Percentiles rank a stretch among this genome's conserved stretches.
These are phyloP conservation scores for Diplosoma virens DNA, from an alignment of 23 tunicate genomes.

Conservation along the genomic window DNA sequence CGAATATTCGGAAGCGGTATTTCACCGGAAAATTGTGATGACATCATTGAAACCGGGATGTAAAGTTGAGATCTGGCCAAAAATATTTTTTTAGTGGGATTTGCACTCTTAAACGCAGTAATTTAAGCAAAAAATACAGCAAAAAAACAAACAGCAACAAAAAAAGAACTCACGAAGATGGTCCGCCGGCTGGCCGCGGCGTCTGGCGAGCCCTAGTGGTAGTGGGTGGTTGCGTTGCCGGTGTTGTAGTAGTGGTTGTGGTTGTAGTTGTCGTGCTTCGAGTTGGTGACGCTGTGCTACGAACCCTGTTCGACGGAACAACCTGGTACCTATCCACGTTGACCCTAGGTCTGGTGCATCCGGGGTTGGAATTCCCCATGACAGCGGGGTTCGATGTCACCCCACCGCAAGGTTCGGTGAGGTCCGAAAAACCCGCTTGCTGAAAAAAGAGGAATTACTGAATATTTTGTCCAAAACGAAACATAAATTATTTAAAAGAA, in stretches of 20 bases:
- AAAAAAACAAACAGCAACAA: too few relatives aligned
- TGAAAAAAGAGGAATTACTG: conserved; percentile 7
- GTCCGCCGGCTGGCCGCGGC: too few relatives aligned
- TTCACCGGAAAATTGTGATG: conserved; percentile 58
- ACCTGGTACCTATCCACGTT: background rate
- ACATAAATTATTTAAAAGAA: background rate
- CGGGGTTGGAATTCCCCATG: conserved; percentile 63
- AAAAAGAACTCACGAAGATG: too few relatives aligned
- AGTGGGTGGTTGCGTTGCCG: background rate
- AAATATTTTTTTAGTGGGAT: background rate
- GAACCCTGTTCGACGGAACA: background rate
- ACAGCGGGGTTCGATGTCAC: conserved; percentile 58
- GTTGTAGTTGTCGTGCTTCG: background rate
- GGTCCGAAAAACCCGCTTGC: conserved; percentile 43
- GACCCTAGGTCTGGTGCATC: conserved; percentile 37
- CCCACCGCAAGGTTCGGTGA: conserved; percentile 80
- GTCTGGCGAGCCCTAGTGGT: background rate
- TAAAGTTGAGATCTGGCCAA: conserved; percentile 31
- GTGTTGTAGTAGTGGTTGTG: background rate
- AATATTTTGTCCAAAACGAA: background rate
- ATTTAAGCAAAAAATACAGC: too few relatives aligned
- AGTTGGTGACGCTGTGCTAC: background rate
- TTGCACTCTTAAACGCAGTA: too few relatives aligned
- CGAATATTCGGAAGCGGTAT: conserved; percentile 44
- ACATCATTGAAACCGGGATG: conserved; percentile 32